A percentile compares a stretch with the other conserved stretches of the same genome.
Conservation (phyloP, 64 coral and sea anemone species). For the Cladopsammia gracilis region DNA sequence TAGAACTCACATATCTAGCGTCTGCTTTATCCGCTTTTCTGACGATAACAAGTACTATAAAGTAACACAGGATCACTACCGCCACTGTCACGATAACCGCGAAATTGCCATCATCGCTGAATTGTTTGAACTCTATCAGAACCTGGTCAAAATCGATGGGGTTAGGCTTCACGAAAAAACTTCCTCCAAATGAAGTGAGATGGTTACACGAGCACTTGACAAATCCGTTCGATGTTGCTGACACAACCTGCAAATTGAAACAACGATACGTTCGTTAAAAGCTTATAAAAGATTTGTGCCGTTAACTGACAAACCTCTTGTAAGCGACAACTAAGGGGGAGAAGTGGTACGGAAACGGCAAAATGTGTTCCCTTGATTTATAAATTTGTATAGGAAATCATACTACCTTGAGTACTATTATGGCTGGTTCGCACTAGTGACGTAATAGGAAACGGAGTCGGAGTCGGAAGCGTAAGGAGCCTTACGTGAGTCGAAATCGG, state of each 20-base stretch:
- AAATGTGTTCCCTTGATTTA: too few relatives aligned
- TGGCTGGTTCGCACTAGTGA: too few relatives aligned
- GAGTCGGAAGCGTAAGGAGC: too few relatives aligned
- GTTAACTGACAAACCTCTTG: too few relatives aligned
- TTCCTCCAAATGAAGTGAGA: slow-evolving; percentile 79
- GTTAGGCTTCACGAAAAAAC: slow-evolving; percentile 69
- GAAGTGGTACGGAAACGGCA: too few relatives aligned
- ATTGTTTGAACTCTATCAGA: slow-evolving; percentile 29
- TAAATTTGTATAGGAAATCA: too few relatives aligned
- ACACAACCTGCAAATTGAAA: background rate
- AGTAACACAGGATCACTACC: slow-evolving; percentile 46
- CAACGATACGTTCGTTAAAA: background rate
- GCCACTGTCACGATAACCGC: slow-evolving; percentile 65
- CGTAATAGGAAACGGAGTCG: too few relatives aligned
- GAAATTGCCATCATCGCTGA: slow-evolving; percentile 60
- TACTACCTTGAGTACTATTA: too few relatives aligned
- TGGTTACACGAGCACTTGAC: slow-evolving; percentile 71
- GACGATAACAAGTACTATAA: slow-evolving; percentile 55
- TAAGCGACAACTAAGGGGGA: too few relatives aligned
- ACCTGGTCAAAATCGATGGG: slow-evolving; percentile 82
- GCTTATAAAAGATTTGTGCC: too few relatives aligned
- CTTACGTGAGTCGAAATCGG: too few relatives aligned
- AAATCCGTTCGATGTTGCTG: slow-evolving; percentile 2
- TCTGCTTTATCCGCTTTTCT: slow-evolving; percentile 68
- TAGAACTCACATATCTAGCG: slow-evolving; percentile 56